These are phyloP conservation scores for Trypoxylon attenuatum DNA, from an alignment of 2,888 invertebrate genomes.

Conservation along the genomic window DNA sequence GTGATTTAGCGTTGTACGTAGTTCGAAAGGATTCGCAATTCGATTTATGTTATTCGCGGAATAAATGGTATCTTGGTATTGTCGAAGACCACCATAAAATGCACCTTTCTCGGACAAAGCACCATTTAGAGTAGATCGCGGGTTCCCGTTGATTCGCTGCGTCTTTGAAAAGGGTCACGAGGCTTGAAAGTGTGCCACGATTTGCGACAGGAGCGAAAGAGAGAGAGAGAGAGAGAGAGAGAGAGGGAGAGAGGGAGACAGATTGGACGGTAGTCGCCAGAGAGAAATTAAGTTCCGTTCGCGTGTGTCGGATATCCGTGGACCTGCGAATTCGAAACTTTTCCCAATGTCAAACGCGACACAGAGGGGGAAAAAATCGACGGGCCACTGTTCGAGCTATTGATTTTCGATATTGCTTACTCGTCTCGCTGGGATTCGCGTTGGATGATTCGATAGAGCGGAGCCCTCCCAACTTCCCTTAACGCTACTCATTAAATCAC, in stretches of 20 bases:
- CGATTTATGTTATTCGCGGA: too few relatives aligned
- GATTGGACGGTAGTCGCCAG: not conserved
- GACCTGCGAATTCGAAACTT: slow-evolving; percentile 3
- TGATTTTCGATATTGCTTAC: slow-evolving; percentile 49
- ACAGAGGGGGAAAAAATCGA: slow-evolving; percentile 9
- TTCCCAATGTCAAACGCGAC: slow-evolving; percentile 11
- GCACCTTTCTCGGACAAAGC: too few relatives aligned
- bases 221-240: too few relatives aligned
- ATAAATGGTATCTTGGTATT: too few relatives aligned
- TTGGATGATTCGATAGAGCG: slow-evolving; percentile 8
- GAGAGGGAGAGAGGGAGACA: too few relatives aligned
- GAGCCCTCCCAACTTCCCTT: slow-evolving; percentile 6
- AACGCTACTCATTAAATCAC: slow-evolving; percentile 13
- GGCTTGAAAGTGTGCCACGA: not conserved
- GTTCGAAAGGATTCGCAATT: too few relatives aligned
- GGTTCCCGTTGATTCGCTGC: too few relatives aligned
- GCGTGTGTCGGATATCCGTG: slow-evolving; percentile 2
- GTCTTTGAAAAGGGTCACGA: not conserved
- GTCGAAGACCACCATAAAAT: too few relatives aligned
- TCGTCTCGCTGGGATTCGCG: slow-evolving; percentile 28
- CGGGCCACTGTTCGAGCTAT: slow-evolving; percentile 21
- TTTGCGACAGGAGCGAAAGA: not conserved
- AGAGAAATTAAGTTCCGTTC: slow-evolving; percentile 3
- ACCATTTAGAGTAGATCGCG: too few relatives aligned
- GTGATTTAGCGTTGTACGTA: too few relatives aligned